A percentile compares a stretch with the other conserved stretches of the same genome.
Conservation (phyloP, 1,140 invertebrate genomes). For the Danaus plexippus region DNA sequence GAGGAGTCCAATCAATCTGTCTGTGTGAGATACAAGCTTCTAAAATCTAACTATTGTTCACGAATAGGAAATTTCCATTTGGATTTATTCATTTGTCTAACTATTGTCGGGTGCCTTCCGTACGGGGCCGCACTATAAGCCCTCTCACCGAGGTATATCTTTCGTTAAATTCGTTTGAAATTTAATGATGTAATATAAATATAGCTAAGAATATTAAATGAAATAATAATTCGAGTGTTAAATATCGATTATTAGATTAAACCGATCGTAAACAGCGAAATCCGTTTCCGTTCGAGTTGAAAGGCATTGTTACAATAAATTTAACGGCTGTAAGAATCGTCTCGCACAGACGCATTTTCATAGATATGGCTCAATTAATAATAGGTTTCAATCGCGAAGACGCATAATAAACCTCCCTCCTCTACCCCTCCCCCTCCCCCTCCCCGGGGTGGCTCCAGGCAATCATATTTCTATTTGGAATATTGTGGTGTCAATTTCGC, state of each 20-base stretch:
- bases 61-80: constrained; percentile 69
- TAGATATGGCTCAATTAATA: constrained; percentile 71
- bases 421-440: neutral
- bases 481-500: constrained; percentile 69
- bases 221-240: too few species aligned
- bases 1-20: constrained; percentile 68
- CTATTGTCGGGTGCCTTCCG: constrained; percentile 60
- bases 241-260: constrained; percentile 15
- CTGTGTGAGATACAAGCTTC: constrained; percentile 68
- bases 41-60: constrained; percentile 71
- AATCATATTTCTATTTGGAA: constrained; percentile 70
- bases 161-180: neutral
- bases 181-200: too few species aligned
- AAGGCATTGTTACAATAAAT: constrained; percentile 56
- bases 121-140: constrained; percentile 21
- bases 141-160: neutral
- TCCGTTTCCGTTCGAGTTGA: constrained; percentile 32
- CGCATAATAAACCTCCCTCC: constrained; percentile 58
- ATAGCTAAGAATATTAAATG: too few species aligned
- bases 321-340: constrained; percentile 64
- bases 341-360: constrained; percentile 62
- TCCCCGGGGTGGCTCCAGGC: constrained; percentile 46
- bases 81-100: constrained; percentile 72
- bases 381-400: constrained; percentile 70
- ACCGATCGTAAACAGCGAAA: constrained; percentile 16